phyloP scores from a whole-genome alignment of 2,888 invertebrate genomes.

The Cistogaster globosa region DNA sequence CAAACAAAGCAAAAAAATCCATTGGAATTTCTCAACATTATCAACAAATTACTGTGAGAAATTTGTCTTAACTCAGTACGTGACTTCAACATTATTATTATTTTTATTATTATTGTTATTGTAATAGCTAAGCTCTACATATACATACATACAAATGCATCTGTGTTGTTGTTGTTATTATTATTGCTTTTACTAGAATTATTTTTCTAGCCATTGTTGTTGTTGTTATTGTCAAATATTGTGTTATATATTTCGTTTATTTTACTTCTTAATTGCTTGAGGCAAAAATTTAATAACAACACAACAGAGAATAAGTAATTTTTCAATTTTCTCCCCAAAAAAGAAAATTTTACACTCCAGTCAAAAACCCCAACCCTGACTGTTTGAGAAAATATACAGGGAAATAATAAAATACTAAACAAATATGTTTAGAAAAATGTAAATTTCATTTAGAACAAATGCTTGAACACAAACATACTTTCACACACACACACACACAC shows the following conservation, averaged over 20 bases:
- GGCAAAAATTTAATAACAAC: conserved; percentile 81
- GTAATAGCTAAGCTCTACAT: conserved; percentile 22
- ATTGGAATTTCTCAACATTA: conserved; percentile 46
- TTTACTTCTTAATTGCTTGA: conserved; percentile 79
- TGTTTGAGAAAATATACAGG: too few relatives aligned
- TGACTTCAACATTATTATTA: conserved; percentile 62
- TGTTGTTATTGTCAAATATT: background rate
- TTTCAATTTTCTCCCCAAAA: conserved; percentile 23
- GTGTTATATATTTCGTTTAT: conserved; percentile 76
- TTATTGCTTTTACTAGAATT: background rate
- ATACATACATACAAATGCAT: too few relatives aligned
- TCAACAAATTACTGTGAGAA: conserved; percentile 34
- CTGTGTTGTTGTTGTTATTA: background rate
- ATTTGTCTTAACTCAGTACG: conserved; percentile 64
- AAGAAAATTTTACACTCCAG: background rate
- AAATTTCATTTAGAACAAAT: conserved; percentile 25
- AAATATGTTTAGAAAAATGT: conserved; percentile 33
- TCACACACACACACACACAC: too few relatives aligned
- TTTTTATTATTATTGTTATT: conserved; percentile 26
- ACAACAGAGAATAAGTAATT: conserved; percentile 53
- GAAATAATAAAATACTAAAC: too few relatives aligned
- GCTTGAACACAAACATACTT: too few relatives aligned
- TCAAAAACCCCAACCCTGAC: background rate
- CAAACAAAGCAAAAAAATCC: background rate
- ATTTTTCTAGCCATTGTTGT: background rate